Base-by-base conservation (phyloP, 2,888 invertebrate genomes). In the Xestia sexstrigata region DNA sequence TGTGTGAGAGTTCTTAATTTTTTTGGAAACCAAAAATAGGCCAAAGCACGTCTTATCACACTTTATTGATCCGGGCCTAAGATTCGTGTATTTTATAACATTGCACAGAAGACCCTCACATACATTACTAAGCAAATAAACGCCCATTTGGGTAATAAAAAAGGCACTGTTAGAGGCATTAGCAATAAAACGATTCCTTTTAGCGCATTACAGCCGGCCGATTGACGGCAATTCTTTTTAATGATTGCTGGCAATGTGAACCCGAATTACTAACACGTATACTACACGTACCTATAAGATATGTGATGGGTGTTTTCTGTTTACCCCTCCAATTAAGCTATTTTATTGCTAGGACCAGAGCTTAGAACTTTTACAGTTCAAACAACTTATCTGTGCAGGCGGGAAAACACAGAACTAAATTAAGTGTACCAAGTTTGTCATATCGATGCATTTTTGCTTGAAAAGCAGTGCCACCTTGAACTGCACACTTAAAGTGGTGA, bases 131-230 rank as follows among this genome's bases (percentile, higher is more conserved):
- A 55, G 60, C 78, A 45, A 70, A 65, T 78, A 83, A 78, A 78
- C 23, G 66, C 49, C 75, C 74, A n/a, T 73, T 80, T 58, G 9
- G n/a, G 83, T 66, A 47, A 78, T 83, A 83, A 83, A 80, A 77
- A 76, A 30, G 58, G 63, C n/a, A 49, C 23, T 55, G 47, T 17
- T 66, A 66, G 35, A 47, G 49, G 17, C 65, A 81, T 71, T 73
- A 71, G 67, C 55, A 84, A 63, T 76, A 55, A 78, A 82, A 76
- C 63, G 62, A 45, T 74, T 65, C 73, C 66, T 39, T 67, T 66
- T 67, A 71, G 26, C 39, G 39, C 83, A 77, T 70, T 80, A 49
- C 58, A 77, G 23, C 23, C 39, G 67, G 17, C 76, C 63, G 67
- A 82, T 79, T 79, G 55, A 82, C 23, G 62, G 60, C 30, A 42